Evolutionary conservation across 1,140 invertebrate species (phyloP), one percentile per base, ranked within the genome.

Genomic region (Drosophila quadrilineata): DNA sequence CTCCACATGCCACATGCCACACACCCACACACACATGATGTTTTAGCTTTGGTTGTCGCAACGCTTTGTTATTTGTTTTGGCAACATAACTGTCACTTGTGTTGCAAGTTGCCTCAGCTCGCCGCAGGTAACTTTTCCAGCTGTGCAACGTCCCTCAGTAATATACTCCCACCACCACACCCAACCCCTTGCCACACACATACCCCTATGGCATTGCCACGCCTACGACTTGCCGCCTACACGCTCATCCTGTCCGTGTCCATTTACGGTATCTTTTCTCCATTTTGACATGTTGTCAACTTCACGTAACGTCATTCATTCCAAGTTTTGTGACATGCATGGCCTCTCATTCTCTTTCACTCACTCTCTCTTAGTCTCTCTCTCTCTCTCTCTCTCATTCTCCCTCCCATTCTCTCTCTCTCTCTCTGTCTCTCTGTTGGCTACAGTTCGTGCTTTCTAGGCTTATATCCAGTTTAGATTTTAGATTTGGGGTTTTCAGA

Each of bases 51-150:
- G 31, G 29, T 59, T 48, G 24, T 46, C 33, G 28, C 38, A 41
- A 35, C 33, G 50, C 49, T 49, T 76, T 62, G 66, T 73, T 76
- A 79, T 82, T 76, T 84, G 77, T 80, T 79, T 80, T 82, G 77
- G 77, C 77, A 84, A 82, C 77, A 82, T 82, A 80, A 82, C 76
- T 84, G 77, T 82, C 77, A 84, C 77, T 82, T 82, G 77, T 73
- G n/a, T 73, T 84, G 72, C 72, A 75, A 77, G 48, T 52, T 70
- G 60, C 75, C 59, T 35, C 46, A 31, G 26, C 33, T 56, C 24
- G 35, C 35, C 49, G 29, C 65, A 56, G 70, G 38, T 69, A 46
- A 54, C 60, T 50, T 50, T 57, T 46, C 5, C 56, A 14, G 10
- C n/a, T n/a, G n/a, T n/a, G n/a, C n/a, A n/a, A 9, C 10, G 8